Percentiles rank a stretch among this genome's conserved stretches.
Conservation (phyloP, 2,113 vertebrate genomes). For the Sinocyclocheilus maitianheensis region DNA sequence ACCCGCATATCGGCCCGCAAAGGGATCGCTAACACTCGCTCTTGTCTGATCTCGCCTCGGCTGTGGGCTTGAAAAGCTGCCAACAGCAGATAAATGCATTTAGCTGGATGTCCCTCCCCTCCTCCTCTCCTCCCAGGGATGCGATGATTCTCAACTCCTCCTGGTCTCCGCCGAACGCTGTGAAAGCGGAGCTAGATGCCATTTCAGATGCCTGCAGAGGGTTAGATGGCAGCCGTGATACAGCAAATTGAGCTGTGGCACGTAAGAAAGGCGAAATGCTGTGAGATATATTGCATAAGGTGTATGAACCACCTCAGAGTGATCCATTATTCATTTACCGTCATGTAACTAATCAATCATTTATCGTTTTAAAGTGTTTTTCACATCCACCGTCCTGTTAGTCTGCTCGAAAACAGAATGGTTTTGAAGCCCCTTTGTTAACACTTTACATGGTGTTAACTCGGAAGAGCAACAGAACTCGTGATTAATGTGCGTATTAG, state of each 20-base stretch:
- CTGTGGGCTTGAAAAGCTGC: conserved; percentile 44
- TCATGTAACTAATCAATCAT: conserved; percentile 30
- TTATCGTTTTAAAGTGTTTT: conserved; percentile 27
- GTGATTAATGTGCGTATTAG: conserved; percentile 38
- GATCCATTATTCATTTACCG: conserved; percentile 18
- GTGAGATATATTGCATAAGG: neutral
- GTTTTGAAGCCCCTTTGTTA: neutral
- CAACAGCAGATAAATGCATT: conserved; percentile 44
- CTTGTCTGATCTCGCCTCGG: conserved; percentile 27
- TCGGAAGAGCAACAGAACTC: conserved; percentile 15
- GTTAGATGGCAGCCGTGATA: conserved; percentile 21
- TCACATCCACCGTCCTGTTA: neutral
- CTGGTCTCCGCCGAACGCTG: neutral
- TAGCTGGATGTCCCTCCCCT: conserved; percentile 17
- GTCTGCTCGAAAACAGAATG: conserved; percentile 2
- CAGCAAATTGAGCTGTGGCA: conserved; percentile 31
- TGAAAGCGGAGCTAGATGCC: conserved; percentile 7
- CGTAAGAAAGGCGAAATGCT: neutral
- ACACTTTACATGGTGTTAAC: neutral
- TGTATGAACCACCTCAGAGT: neutral
- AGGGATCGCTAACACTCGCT: neutral
- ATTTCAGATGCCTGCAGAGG: conserved; percentile 28
- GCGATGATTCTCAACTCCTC: conserved; percentile 14
- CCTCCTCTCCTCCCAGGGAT: conserved; percentile 19
- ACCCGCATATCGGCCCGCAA: neutral